A percentile compares a stretch with the other conserved stretches of the same genome.
These are phyloP conservation scores for Chelon auratus DNA, from an alignment of 2,797 vertebrate genomes.

Conservation along the genomic window DNA sequence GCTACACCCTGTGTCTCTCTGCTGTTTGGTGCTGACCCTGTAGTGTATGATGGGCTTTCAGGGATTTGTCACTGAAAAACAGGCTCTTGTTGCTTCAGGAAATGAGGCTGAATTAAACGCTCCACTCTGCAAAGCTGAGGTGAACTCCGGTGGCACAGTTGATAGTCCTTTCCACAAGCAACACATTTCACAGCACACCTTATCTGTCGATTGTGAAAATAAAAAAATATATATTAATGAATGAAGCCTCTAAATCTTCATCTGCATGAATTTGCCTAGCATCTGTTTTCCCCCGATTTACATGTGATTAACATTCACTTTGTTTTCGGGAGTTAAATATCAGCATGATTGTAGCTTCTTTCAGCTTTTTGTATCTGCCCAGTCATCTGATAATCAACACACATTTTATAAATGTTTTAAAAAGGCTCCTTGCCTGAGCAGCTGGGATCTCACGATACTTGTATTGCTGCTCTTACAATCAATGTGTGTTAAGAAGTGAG, in stretches of 20 bases:
- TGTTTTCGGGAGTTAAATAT: slow-evolving; percentile 28
- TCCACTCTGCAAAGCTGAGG: background rate
- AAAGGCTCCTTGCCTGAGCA: slow-evolving; percentile 37
- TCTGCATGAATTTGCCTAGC: background rate
- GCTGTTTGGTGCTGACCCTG: background rate
- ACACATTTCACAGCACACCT: background rate
- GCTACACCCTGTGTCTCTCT: background rate
- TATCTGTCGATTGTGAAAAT: background rate
- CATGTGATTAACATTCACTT: slow-evolving; percentile 28
- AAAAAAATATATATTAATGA: background rate
- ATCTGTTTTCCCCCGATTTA: slow-evolving; percentile 7
- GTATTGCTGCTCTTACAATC: slow-evolving; percentile 34
- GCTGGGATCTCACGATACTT: slow-evolving; percentile 6
- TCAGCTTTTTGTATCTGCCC: slow-evolving; percentile 36
- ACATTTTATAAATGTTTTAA: slow-evolving; percentile 8
- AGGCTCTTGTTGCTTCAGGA: slow-evolving; percentile 1
- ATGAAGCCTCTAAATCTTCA: background rate
- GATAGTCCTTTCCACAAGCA: background rate
- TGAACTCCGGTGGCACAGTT: background rate
- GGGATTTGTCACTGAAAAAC: background rate
- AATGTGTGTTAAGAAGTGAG: slow-evolving; percentile 53
- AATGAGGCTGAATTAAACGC: background rate
- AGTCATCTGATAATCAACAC: slow-evolving; percentile 27
- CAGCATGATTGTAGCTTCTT: slow-evolving; percentile 24
- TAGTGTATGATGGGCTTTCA: no score